Evolutionary conservation across 2,888 invertebrate genomes (phyloP).

Genomic region (Omphaloscelis lunosa): DNA sequence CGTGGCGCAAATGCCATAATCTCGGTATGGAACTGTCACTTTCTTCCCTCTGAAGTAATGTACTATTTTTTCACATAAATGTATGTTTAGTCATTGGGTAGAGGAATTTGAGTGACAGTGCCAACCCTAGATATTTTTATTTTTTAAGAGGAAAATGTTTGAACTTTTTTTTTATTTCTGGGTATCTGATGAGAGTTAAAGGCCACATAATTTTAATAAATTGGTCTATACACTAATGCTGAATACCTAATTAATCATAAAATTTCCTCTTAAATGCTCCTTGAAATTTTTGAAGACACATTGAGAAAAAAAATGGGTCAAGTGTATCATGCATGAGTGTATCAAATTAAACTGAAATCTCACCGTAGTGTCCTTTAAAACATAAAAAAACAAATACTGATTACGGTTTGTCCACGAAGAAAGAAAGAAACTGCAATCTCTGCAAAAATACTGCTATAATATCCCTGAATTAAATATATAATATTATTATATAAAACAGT

Average conservation of each 20-base stretch:
- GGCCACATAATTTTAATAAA: constrained; percentile 4
- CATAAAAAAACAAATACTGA: not conserved
- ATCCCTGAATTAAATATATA: too few species aligned
- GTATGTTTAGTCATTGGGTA: constrained; percentile 35
- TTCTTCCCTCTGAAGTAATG: too few species aligned
- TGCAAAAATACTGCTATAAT: not conserved
- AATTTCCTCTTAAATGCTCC: not conserved
- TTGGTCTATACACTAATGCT: not conserved
- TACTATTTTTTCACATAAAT: not conserved
- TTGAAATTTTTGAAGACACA: not conserved
- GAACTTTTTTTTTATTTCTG: constrained; percentile 15
- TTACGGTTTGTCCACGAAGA: not conserved
- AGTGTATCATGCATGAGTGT: not conserved
- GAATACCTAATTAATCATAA: not conserved
- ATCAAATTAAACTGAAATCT: not conserved
- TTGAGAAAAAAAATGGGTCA: not conserved
- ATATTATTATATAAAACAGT: too few species aligned
- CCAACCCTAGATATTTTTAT: not conserved
- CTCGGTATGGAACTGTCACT: too few species aligned
- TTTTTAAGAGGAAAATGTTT: constrained; percentile 23
- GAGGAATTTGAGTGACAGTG: constrained; percentile 44
- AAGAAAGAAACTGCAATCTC: not conserved
- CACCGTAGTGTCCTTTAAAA: not conserved
- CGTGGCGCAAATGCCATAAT: too few species aligned
- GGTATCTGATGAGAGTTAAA: not conserved